Conservation (phyloP, 2,888 invertebrate species). For the Pheosia tremula region DNA sequence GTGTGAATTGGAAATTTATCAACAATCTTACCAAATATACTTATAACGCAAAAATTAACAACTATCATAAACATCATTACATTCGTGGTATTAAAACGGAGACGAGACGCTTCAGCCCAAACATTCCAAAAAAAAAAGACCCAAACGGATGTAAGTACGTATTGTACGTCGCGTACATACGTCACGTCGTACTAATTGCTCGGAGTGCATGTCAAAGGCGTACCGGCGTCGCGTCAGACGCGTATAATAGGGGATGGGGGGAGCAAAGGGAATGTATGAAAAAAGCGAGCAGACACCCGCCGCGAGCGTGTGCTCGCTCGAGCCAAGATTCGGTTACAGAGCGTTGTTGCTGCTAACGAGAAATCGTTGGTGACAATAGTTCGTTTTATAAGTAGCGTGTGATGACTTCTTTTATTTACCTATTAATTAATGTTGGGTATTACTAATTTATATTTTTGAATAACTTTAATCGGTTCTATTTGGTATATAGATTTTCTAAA, state of each 20-base stretch:
- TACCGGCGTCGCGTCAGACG: slow-evolving; percentile 82
- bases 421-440: too few species aligned
- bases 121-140: slow-evolving; percentile 37
- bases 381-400: too few species aligned
- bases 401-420: too few species aligned
- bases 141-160: slow-evolving; percentile 26
- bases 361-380: slow-evolving; percentile 47
- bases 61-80: background rate
- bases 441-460: too few species aligned
- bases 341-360: slow-evolving; percentile 62
- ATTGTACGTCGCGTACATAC: slow-evolving; percentile 35
- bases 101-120: slow-evolving; percentile 24
- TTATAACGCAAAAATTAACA: background rate
- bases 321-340: slow-evolving; percentile 75
- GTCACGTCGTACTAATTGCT: slow-evolving; percentile 80
- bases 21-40: background rate
- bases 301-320: slow-evolving; percentile 51
- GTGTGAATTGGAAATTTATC: too few species aligned
- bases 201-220: slow-evolving; percentile 81
- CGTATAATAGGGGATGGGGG: slow-evolving; percentile 79
- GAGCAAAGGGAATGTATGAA: slow-evolving; percentile 73
- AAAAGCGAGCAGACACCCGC: slow-evolving; percentile 65
- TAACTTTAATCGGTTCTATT: too few species aligned
- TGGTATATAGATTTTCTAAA: too few species aligned
- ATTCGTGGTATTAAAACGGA: background rate